Conservation (phyloP, 2,888 invertebrate species). For the Leptopilina drosophilae region DNA sequence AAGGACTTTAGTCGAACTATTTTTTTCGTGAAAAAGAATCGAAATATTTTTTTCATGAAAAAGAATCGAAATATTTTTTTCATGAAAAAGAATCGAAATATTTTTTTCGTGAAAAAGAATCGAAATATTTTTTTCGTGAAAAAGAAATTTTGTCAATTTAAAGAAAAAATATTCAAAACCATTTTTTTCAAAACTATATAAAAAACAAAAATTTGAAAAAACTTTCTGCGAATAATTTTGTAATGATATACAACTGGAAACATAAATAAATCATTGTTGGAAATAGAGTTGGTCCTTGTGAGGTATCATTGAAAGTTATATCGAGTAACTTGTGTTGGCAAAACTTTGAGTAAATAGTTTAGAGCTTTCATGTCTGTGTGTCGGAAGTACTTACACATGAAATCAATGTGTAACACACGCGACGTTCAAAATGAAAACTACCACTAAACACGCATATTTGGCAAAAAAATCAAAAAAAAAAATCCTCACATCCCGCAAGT, state of each 20-base stretch:
- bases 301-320: slow-evolving; percentile 57
- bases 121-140: no score
- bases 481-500: not conserved
- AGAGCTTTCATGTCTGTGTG: not conserved
- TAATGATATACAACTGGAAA: no score
- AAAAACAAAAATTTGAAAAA: no score
- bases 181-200: no score
- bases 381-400: slow-evolving; percentile 22
- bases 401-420: slow-evolving; percentile 15
- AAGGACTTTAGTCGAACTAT: no score
- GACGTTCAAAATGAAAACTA: slow-evolving; percentile 12
- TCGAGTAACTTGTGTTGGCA: slow-evolving; percentile 58
- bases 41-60: no score
- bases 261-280: slow-evolving; percentile 26
- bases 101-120: no score
- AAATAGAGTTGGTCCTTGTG: slow-evolving; percentile 52
- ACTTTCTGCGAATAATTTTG: not conserved
- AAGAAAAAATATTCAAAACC: no score
- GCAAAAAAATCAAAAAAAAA: not conserved
- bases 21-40: no score
- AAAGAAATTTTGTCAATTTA: no score
- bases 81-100: no score
- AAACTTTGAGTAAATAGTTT: slow-evolving; percentile 53
- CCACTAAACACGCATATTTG: slow-evolving; percentile 21
- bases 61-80: no score